phyloP scores from a whole-genome alignment of 2,888 invertebrate species.

The Acheta domesticus region DNA sequence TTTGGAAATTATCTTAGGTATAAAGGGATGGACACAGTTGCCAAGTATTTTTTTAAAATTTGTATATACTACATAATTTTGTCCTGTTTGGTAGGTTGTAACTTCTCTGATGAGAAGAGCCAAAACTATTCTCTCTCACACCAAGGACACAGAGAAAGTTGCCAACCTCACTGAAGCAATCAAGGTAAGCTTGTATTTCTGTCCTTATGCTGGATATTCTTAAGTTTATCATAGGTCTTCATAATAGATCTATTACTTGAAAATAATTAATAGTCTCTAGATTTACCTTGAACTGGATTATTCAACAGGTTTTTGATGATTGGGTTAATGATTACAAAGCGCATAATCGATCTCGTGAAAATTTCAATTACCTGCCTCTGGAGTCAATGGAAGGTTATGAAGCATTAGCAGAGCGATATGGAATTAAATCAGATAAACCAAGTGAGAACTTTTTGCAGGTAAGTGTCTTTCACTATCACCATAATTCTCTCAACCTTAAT shows the following conservation, averaged over 20 bases:
- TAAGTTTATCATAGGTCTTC: too few species aligned
- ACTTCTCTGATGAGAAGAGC: neutral
- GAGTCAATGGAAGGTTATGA: constrained; percentile 57
- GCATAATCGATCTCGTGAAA: constrained; percentile 62
- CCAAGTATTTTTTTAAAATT: too few species aligned
- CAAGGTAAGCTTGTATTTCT: constrained; percentile 39
- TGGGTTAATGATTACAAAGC: constrained; percentile 72
- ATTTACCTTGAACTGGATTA: too few species aligned
- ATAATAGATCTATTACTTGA: too few species aligned
- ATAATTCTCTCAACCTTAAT: neutral
- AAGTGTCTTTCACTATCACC: neutral
- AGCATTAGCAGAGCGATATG: constrained; percentile 54
- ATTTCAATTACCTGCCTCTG: constrained; percentile 65
- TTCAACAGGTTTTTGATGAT: constrained; percentile 57
- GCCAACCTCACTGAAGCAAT: constrained; percentile 72
- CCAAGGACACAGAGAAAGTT: constrained; percentile 71
- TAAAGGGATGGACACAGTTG: too few species aligned
- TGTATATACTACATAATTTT: neutral
- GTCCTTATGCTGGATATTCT: too few species aligned
- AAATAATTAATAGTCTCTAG: too few species aligned
- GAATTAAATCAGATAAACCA: constrained; percentile 49
- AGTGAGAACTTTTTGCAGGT: constrained; percentile 26
- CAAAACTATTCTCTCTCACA: constrained; percentile 52
- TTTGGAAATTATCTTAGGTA: too few species aligned
- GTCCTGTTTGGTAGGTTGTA: neutral